Evolutionary conservation across 1,140 invertebrate genomes (phyloP).

Genomic region (Cotesia chilonis): DNA sequence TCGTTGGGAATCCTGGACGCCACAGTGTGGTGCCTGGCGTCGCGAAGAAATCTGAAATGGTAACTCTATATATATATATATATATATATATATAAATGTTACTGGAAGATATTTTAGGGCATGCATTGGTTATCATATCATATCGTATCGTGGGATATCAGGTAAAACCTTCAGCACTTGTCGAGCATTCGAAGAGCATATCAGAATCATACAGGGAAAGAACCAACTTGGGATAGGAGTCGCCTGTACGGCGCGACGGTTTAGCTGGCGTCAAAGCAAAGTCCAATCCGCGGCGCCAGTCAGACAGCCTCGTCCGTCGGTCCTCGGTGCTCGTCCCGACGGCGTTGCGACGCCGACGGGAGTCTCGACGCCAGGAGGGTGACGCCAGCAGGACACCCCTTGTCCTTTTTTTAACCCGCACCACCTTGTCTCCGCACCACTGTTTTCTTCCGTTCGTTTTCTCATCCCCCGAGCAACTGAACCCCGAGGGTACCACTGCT

Average conservation of each 20-base stretch:
- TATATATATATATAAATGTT: neutral
- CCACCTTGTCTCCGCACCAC: conserved; percentile 17
- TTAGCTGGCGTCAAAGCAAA: conserved; percentile 33
- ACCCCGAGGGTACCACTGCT: too few relatives aligned
- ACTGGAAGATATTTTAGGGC: conserved; percentile 4
- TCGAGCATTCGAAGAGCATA: neutral
- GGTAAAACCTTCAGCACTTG: too few relatives aligned
- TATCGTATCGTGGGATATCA: too few relatives aligned
- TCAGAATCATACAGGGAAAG: neutral
- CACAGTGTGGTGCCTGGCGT: neutral
- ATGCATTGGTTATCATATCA: conserved; percentile 30
- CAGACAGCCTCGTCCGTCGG: conserved; percentile 24
- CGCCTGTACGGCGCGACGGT: conserved; percentile 28
- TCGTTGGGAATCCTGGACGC: neutral
- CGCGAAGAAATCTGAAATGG: neutral
- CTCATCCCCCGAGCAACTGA: neutral
- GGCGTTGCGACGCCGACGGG: conserved; percentile 19
- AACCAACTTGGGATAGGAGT: neutral
- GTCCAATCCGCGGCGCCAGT: conserved; percentile 28
- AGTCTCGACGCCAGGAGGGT: conserved; percentile 31
- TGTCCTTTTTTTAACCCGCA: conserved; percentile 24
- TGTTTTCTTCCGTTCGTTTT: conserved; percentile 25
- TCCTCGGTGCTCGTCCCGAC: conserved; percentile 11
- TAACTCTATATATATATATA: too few relatives aligned
- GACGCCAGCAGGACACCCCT: conserved; percentile 32